Base-by-base conservation (phyloP, 2,113 vertebrate species). In the Apaloderma vittatum region DNA sequence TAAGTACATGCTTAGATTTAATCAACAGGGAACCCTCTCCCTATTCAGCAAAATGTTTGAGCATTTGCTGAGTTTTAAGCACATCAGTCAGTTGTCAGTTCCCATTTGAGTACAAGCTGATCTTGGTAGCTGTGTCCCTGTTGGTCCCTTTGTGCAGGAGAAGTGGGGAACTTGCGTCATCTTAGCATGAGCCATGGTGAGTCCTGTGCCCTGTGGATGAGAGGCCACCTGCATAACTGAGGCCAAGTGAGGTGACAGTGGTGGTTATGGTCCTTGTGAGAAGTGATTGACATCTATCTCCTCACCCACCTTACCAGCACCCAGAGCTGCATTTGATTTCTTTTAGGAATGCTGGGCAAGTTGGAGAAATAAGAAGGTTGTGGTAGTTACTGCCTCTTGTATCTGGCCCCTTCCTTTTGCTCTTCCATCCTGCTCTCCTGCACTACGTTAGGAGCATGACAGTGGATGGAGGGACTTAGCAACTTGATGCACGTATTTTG, bases 41-140 rank as follows among this genome's bases (percentile, higher is more conserved):
- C 61, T 81, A 12, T 85, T 82, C 85, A 90, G 62, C 45, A 84
- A 80, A 91, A 61, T 11, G 8, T 62, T 86, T 67, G 54, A 85
- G n/a, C 26, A 32, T 61, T 81, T 90, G 32, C 75, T 72, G 67
- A 61, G 29, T 45, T 93, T 83, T 61, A 72, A 94, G 79, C 48
- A 72, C 70, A 49, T 65, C 37, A 63, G 12, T 68, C 32, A 30
- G 29, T 68, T 81, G 61, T 15, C 87, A 70, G 49, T 46, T 55
- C 52, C 75, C 5, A 1, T 57, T 17, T 70, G 83, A 45, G 89
- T 59, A 83, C 72, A 92, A 15, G 32, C 70, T 94, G 91, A 79
- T 90, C 82, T 59, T 0, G 0, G 32, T 63, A 52, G 48, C 84
- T 52, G 15, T 59, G 49, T 95, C 34, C 32, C 63, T 40, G 48